A percentile compares a stretch with the other conserved stretches of the same genome.
phyloP scores from a whole-genome alignment of 2,888 invertebrate species.

The Amblyteles armatorius region DNA sequence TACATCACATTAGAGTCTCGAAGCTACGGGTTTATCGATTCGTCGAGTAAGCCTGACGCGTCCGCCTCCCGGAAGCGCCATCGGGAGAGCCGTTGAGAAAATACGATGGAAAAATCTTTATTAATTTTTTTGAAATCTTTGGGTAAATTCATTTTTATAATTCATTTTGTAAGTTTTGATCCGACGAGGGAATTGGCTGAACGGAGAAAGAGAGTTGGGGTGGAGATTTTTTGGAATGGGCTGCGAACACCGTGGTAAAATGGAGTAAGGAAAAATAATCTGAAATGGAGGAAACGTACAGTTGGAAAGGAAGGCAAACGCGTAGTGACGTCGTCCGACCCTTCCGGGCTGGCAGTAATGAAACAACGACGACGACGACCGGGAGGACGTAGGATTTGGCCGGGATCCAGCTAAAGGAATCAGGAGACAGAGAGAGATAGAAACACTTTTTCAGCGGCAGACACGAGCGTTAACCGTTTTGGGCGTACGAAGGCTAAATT shows the following conservation, averaged over 20 bases:
- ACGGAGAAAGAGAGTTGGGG: neutral
- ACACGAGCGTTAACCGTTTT: slow-evolving; percentile 26
- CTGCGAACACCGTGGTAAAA: slow-evolving; percentile 24
- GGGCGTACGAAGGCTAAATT: too few relatives aligned
- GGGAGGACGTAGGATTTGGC: slow-evolving; percentile 76
- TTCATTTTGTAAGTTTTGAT: slow-evolving; percentile 18
- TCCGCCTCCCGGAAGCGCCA: neutral
- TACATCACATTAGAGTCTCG: slow-evolving; percentile 74
- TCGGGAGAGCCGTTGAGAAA: neutral
- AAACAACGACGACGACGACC: slow-evolving; percentile 59
- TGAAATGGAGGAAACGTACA: neutral
- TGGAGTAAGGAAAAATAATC: slow-evolving; percentile 25
- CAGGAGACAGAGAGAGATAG: slow-evolving; percentile 65
- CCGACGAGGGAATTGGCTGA: slow-evolving; percentile 27
- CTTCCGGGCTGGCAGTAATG: slow-evolving; percentile 68
- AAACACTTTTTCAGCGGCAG: neutral
- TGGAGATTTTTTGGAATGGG: slow-evolving; percentile 15
- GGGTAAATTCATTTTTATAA: slow-evolving; percentile 51
- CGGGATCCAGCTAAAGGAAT: slow-evolving; percentile 78
- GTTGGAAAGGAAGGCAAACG: slow-evolving; percentile 36
- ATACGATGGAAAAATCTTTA: slow-evolving; percentile 29
- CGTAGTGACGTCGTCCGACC: slow-evolving; percentile 53
- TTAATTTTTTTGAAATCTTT: neutral
- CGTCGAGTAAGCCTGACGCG: slow-evolving; percentile 24
- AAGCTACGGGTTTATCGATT: slow-evolving; percentile 62